Percentiles rank a stretch among this genome's conserved stretches.
Evolutionary conservation across 2,113 vertebrate species (phyloP).

Genomic region (Hippolais icterina): DNA sequence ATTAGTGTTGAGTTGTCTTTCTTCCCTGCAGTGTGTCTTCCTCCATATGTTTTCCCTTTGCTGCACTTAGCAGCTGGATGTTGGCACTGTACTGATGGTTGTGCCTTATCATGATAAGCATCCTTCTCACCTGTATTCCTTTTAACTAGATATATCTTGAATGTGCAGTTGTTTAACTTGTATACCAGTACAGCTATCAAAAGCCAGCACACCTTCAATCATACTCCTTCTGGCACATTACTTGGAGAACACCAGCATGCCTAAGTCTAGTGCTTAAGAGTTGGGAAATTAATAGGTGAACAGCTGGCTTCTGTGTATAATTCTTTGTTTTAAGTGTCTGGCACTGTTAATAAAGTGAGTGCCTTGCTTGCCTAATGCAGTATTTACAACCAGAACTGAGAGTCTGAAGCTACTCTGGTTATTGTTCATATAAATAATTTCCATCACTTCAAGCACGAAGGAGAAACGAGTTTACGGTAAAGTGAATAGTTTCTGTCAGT

Average conservation of each 20-base stretch:
- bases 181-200: background rate
- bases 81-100: background rate
- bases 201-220: background rate
- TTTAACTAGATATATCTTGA: background rate
- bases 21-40: background rate
- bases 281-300: background rate
- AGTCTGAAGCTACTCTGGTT: background rate
- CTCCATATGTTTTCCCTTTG: background rate
- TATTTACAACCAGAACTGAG: background rate
- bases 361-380: background rate
- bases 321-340: background rate
- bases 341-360: background rate
- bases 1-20: background rate
- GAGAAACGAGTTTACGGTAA: background rate
- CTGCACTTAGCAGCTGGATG: background rate
- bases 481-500: background rate
- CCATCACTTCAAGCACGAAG: background rate
- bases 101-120: fast-evolving
- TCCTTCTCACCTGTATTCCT: background rate
- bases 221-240: background rate
- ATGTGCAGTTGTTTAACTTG: background rate
- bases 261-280: background rate
- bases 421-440: background rate
- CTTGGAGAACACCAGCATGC: background rate
- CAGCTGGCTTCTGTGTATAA: background rate